A percentile compares a stretch with the other conserved stretches of the same genome.
Evolutionary conservation across 1,140 invertebrate species (phyloP).

Genomic region (Schlechtendalia chinensis): DNA sequence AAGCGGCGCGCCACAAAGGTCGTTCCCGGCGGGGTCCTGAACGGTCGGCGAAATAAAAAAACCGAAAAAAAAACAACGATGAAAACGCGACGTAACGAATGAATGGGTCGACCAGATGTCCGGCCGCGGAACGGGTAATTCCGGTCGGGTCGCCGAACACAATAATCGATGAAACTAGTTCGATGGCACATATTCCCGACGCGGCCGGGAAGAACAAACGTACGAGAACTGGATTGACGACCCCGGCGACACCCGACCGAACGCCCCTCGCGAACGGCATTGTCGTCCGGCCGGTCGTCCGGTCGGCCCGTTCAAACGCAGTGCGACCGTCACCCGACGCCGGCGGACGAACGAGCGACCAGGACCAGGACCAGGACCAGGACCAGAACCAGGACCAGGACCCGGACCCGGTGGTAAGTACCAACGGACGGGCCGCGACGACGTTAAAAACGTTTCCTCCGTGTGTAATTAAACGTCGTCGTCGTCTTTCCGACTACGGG

Average conservation of each 20-base stretch:
- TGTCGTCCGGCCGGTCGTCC: too few relatives aligned
- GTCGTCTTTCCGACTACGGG: neutral
- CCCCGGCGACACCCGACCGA: constrained; percentile 36
- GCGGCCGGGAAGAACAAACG: too few relatives aligned
- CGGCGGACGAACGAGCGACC: too few relatives aligned
- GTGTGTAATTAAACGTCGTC: constrained; percentile 3
- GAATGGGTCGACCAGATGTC: constrained; percentile 10
- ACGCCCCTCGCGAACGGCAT: too few relatives aligned
- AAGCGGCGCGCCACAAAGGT: constrained; percentile 10
- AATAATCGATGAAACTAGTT: constrained; percentile 49
- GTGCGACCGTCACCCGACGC: too few relatives aligned
- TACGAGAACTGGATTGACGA: constrained; percentile 45
- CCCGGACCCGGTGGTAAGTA: too few relatives aligned
- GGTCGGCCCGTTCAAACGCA: neutral
- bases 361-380: too few relatives aligned
- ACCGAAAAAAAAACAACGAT: neutral
- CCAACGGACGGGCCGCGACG: too few relatives aligned
- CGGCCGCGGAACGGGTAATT: constrained; percentile 43
- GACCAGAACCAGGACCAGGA: too few relatives aligned
- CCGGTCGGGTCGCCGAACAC: constrained; percentile 30
- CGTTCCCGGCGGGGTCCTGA: constrained; percentile 30
- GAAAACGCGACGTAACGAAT: too few relatives aligned
- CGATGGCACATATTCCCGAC: too few relatives aligned
- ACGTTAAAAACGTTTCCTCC: neutral
- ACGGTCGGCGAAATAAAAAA: neutral